Percentiles rank a stretch among this genome's conserved stretches.
Evolutionary conservation across 1,140 invertebrate species (phyloP).

Genomic region (Colletes gigas): DNA sequence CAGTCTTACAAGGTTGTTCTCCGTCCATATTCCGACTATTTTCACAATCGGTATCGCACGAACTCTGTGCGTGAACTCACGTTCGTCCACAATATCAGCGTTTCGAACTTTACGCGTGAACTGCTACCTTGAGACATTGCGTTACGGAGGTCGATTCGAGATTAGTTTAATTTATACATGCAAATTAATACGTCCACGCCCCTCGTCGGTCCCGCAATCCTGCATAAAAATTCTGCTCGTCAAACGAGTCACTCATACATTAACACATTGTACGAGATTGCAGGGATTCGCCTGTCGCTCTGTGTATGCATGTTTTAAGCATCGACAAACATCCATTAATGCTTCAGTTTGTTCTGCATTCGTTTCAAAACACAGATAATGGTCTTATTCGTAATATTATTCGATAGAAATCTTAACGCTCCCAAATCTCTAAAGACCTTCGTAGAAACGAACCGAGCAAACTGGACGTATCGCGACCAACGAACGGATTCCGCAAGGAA

Average conservation of each 20-base stretch:
- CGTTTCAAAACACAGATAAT: too few relatives aligned
- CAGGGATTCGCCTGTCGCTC: too few relatives aligned
- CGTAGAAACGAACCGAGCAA: too few relatives aligned
- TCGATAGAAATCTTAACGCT: too few relatives aligned
- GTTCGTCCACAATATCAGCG: neutral
- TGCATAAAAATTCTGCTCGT: neutral
- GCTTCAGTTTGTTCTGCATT: too few relatives aligned
- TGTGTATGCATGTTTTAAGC: too few relatives aligned
- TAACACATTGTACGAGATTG: too few relatives aligned
- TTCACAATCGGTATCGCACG: neutral
- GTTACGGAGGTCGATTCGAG: conserved; percentile 16
- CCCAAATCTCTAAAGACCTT: too few relatives aligned
- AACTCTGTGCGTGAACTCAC: neutral
- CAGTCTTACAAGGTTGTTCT: neutral
- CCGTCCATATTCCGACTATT: neutral
- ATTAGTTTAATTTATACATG: conserved; percentile 27
- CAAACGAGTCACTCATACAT: neutral
- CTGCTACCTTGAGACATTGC: conserved; percentile 24
- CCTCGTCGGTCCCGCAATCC: neutral
- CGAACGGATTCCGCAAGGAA: neutral
- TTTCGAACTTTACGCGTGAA: neutral
- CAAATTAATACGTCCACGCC: conserved; percentile 40
- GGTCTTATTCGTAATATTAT: too few relatives aligned
- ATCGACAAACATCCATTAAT: too few relatives aligned
- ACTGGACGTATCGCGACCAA: too few relatives aligned